Evolutionary conservation across 2,113 vertebrate genomes (phyloP).

Genomic region (Elaphurus davidianus): DNA sequence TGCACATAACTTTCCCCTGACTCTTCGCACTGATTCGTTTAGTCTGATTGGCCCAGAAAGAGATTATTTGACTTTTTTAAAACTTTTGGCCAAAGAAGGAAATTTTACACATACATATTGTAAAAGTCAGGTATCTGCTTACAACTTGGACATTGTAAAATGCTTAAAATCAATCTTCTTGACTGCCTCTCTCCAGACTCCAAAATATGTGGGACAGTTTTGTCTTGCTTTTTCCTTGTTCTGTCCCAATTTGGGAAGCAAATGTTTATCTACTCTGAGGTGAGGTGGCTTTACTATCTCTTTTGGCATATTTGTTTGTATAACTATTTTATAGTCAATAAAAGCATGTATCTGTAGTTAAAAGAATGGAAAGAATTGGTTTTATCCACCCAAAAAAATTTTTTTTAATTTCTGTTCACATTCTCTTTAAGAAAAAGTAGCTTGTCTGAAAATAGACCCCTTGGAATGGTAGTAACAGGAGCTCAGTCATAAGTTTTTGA

Average conservation of each 20-base stretch:
- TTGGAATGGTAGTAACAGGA: background rate
- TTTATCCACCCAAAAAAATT: background rate
- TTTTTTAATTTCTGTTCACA: background rate
- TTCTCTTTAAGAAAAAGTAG: background rate
- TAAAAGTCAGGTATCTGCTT: background rate
- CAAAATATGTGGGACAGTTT: background rate
- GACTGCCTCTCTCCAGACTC: background rate
- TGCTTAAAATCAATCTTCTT: background rate
- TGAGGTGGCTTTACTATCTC: background rate
- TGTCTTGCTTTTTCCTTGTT: background rate
- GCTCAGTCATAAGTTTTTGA: background rate
- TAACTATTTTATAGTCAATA: background rate
- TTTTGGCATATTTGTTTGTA: background rate
- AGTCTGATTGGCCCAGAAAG: background rate
- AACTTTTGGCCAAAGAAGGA: background rate
- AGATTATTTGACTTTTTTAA: background rate
- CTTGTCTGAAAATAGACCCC: background rate
- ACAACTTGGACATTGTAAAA: background rate
- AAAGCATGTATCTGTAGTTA: background rate
- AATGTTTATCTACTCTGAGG: background rate
- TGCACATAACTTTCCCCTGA: background rate
- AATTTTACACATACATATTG: background rate
- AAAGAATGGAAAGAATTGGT: background rate
- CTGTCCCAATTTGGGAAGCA: background rate
- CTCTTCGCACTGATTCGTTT: background rate